A percentile compares a stretch with the other conserved stretches of the same genome.
These are phyloP conservation scores for Actinopyga echinites DNA, from an alignment of 53 echinoderm and acorn worm genomes.

Conservation along the genomic window DNA sequence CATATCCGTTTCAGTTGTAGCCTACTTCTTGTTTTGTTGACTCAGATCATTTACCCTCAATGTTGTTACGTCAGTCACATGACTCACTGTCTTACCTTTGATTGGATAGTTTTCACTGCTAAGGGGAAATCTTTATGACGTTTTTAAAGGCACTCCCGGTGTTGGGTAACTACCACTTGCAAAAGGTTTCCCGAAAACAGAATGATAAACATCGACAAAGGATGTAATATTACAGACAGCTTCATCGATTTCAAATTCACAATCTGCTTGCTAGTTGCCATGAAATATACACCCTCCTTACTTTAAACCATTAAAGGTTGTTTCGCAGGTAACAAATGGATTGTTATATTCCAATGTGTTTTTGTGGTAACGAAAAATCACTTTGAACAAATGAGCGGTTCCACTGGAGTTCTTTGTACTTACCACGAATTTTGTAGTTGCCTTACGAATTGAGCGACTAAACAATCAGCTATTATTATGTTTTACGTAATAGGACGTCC, in stretches of 20 bases:
- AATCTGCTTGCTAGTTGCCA: neutral
- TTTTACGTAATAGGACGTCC: neutral
- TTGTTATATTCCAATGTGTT: neutral
- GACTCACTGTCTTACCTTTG: conserved; percentile 5
- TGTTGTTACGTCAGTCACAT: conserved; percentile 51
- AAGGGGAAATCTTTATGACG: conserved; percentile 55
- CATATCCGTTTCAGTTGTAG: conserved; percentile 4
- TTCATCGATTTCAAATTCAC: neutral
- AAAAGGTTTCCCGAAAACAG: conserved; percentile 10
- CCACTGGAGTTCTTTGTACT: conserved; percentile 30
- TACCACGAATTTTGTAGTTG: neutral
- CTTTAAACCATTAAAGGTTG: neutral
- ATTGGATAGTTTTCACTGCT: conserved; percentile 36
- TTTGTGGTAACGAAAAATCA: neutral
- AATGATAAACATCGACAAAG: neutral
- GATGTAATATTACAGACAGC: neutral
- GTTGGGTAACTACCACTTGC: conserved; percentile 31
- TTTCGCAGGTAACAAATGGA: neutral
- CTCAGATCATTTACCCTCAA: conserved; percentile 49
- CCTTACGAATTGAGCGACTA: neutral
- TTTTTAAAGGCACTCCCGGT: conserved; percentile 54
- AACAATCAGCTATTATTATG: conserved; percentile 29
- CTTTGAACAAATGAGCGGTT: neutral
- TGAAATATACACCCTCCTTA: no score
- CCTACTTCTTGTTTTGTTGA: conserved; percentile 34